Evolutionary conservation across 2,113 vertebrate species (phyloP).

Genomic region (Heloderma charlesbogerti): DNA sequence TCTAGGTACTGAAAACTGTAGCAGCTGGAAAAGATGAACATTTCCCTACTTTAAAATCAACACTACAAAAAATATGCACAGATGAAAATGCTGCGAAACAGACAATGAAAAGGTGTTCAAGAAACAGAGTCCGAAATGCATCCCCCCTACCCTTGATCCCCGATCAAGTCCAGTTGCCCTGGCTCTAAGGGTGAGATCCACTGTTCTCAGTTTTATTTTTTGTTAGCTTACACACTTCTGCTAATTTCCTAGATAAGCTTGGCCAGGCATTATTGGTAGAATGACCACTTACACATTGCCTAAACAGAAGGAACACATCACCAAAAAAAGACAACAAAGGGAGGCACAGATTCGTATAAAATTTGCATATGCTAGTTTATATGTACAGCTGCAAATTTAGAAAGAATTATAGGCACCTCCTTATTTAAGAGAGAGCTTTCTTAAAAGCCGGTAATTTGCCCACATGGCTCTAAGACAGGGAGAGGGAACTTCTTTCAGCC

Average conservation of each 20-base stretch:
- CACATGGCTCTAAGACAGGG: not conserved
- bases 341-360: not conserved
- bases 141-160: not conserved
- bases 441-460: not conserved
- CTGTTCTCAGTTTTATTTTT: no score
- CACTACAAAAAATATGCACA: no score
- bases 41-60: not conserved
- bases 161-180: no score
- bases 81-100: no score
- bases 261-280: no score
- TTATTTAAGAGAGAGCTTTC: no score
- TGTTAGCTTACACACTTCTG: not conserved
- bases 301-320: not conserved
- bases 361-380: not conserved
- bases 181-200: no score
- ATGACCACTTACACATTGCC: no score
- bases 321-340: not conserved
- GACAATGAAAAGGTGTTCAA: not conserved
- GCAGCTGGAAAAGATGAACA: not conserved
- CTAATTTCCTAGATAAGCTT: not conserved
- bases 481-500: no score
- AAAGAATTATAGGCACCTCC: not conserved
- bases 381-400: not conserved
- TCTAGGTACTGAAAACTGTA: not conserved
- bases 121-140: not conserved